Evolutionary conservation across 2,888 invertebrate genomes (phyloP), one percentile per base, ranked within the genome.

Genomic region (Watsonalla binaria): DNA sequence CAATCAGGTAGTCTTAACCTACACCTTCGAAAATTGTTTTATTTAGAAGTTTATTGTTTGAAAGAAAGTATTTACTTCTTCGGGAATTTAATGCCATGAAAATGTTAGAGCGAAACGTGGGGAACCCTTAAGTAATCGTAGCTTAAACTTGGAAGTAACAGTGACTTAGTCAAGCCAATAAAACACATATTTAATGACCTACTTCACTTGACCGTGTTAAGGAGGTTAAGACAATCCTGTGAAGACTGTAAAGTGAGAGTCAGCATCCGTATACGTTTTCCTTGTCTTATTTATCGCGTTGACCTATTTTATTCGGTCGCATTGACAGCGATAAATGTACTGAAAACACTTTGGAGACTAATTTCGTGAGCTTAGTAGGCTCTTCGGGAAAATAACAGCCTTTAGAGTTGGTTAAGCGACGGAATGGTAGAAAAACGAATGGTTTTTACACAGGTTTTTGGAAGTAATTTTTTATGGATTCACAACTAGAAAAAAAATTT

Each of bases 281-380:
- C 47, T 9, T 0, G 54, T 15, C 53, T 46, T 57, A 51, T 62
- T 60, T 58, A 62, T 53, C 45, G 49, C 55, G 47, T 48, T 54
- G 58, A 56, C 62, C 56, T 48, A 56, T 47, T 51, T 57, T 45
- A 9, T 47, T 33, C 8, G 37, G 34, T 37, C 35, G 9, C 24
- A 42, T 13, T 33, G 24, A 24, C 6, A 24, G 37, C 13, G 35
- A 51, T 34, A 46, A 52, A 35, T 13, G 6, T 46, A 14, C 47
- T 11, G 14, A 6, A 6, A 11, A 39, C 52, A n/a, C 13, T 49
- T 14, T 39, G 49, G 37, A 49, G 15, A 49, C 39, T 49, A 15
- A 37, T 37, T 37, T 39, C 6, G 49, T 37, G 15, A 49, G 37
- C 7, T 49, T 49, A 15, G 15, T 37, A 9, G 6, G 37, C 8